Base-by-base conservation (phyloP, 2,888 invertebrate genomes). In the Parthenolecanium corni region DNA sequence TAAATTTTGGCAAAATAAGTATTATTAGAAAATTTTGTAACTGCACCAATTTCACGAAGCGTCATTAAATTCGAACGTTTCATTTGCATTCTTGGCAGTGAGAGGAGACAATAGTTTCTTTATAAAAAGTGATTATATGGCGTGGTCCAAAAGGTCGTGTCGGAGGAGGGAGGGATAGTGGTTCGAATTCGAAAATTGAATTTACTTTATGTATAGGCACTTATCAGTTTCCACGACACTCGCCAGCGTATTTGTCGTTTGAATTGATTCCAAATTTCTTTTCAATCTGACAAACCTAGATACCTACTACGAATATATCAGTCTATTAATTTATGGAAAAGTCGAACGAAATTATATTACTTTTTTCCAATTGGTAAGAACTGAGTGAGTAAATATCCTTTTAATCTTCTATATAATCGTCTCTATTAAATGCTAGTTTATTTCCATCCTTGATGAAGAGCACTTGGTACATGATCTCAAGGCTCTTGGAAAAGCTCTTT, bases 11-110 rank as follows among this genome's bases (percentile, higher is more conserved):
- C 58, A 49, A 49, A 49, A 49, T 21, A 49, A 14, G 23, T 49
- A 49, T 9, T 14, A 49, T 14, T 14, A 1, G 49, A 23, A 57
- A 46, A 58, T 58, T 58, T 58, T 58, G 58, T 58, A 31, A 58
- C 47, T 25, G 36, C 58, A 36, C 58, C 49, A 58, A 58, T 58
- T 49, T 31, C 58, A 49, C 49, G 36, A 58, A 49, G 58, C 58
- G 36, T 58, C 58, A 58, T 58, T 58, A 58, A 58, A 58, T 58
- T 58, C 20, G 58, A 58, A 58, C 58, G 58, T 58, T 58, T 58
- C 58, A 58, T 58, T 58, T 58, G 58, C 58, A 58, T 58, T 58
- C 49, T 58, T 58, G 58, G 58, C 58, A 58, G 49, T 25, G 38
- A 38, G 24, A 38, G 31, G 36, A 58, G 58, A 58, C 58, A 58